A percentile compares a stretch with the other conserved stretches of the same genome.
These are phyloP conservation scores for Macaca nemestrina DNA, from an alignment of 2,113 vertebrate species.

Conservation along the genomic window DNA sequence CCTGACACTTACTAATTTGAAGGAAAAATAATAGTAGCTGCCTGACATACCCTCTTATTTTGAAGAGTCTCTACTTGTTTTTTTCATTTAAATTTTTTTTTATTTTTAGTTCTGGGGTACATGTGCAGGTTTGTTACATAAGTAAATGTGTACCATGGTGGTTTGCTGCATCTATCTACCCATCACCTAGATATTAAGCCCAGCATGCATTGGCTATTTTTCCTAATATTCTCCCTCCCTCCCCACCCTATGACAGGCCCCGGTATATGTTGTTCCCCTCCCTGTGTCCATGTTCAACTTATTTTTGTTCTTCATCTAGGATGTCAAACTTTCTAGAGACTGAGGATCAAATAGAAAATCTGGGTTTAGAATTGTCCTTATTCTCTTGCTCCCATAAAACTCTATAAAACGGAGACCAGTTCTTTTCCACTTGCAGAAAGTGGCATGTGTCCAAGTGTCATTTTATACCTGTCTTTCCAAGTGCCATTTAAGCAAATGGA, in stretches of 20 bases:
- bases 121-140: no score
- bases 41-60: background rate
- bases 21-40: background rate
- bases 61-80: background rate
- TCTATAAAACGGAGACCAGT: background rate
- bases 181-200: no score
- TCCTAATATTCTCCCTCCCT: no score
- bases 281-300: no score
- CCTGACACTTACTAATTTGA: background rate
- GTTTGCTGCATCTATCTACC: no score
- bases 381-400: background rate
- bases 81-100: no score
- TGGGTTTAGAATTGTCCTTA: background rate
- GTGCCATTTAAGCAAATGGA: background rate
- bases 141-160: no score
- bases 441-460: constrained; percentile 2
- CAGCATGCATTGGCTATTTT: no score
- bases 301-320: background rate
- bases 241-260: no score
- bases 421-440: background rate
- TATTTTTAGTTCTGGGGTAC: no score
- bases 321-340: background rate
- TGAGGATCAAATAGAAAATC: background rate
- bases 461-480: background rate
- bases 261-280: no score